These are phyloP conservation scores for Eurois occulta DNA, from an alignment of 2,888 invertebrate species.

Conservation along the genomic window DNA sequence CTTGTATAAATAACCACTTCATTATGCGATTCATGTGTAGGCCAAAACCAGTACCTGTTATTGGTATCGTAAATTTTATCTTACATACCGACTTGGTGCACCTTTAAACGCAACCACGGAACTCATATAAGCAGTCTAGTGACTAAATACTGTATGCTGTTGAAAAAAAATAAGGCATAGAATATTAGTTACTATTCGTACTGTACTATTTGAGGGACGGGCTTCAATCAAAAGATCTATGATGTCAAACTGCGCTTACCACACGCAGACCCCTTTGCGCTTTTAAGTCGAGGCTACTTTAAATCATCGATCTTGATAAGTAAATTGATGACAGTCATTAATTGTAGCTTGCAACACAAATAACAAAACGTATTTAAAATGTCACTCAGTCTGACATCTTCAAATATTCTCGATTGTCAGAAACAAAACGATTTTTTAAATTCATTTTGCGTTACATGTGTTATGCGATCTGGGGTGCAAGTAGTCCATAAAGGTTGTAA, in stretches of 20 bases:
- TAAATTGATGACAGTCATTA: not conserved
- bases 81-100: constrained; percentile 44
- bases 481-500: not conserved
- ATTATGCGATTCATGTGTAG: not conserved
- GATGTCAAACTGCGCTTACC: not conserved
- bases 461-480: too few species aligned
- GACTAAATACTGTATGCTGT: constrained; percentile 44
- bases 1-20: not conserved
- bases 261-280: too few species aligned
- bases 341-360: not conserved
- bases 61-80: constrained; percentile 3
- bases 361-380: not conserved
- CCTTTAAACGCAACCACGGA: constrained; percentile 29
- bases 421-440: not conserved
- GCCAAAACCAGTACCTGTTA: not conserved
- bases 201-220: not conserved
- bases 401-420: not conserved
- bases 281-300: not conserved
- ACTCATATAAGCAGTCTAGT: constrained; percentile 20
- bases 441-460: not conserved
- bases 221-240: not conserved
- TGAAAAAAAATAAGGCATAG: constrained; percentile 46
- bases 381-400: not conserved
- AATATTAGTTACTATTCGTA: constrained; percentile 24
- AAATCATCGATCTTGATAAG: not conserved